Conservation (phyloP, 2,888 invertebrate species). For the Lepas anatifera region DNA sequence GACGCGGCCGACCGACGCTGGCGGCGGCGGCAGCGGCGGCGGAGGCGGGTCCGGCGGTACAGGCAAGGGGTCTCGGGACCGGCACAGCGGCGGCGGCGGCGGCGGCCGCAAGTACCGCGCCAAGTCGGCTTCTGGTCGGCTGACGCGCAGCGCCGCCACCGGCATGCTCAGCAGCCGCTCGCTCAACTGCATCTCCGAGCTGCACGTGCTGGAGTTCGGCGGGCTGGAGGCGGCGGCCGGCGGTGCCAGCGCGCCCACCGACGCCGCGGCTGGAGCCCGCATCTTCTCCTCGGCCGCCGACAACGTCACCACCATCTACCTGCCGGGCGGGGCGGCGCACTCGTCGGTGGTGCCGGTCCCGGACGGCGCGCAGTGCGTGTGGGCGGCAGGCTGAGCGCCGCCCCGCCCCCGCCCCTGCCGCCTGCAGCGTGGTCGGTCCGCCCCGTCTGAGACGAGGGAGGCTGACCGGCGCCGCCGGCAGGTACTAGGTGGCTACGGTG, state of each 20-base stretch:
- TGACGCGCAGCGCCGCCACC: constrained; percentile 23
- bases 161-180: constrained; percentile 24
- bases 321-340: neutral
- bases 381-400: neutral
- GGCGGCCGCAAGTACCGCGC: constrained; percentile 1
- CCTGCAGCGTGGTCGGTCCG: too few species aligned
- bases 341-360: neutral
- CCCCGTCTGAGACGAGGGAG: too few species aligned
- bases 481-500: too few species aligned
- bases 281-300: neutral
- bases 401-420: too few species aligned
- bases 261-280: neutral
- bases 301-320: constrained; percentile 2
- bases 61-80: neutral
- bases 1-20: neutral
- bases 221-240: neutral
- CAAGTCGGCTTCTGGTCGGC: neutral
- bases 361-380: neutral
- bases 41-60: neutral
- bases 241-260: neutral
- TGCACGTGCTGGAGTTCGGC: constrained; percentile 8
- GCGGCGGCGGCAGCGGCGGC: neutral
- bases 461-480: too few species aligned
- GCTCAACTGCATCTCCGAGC: constrained; percentile 22
- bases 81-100: neutral